A percentile compares a stretch with the other conserved stretches of the same genome.
Evolutionary conservation across 2,888 invertebrate genomes (phyloP).

Genomic region (Automeris io): DNA sequence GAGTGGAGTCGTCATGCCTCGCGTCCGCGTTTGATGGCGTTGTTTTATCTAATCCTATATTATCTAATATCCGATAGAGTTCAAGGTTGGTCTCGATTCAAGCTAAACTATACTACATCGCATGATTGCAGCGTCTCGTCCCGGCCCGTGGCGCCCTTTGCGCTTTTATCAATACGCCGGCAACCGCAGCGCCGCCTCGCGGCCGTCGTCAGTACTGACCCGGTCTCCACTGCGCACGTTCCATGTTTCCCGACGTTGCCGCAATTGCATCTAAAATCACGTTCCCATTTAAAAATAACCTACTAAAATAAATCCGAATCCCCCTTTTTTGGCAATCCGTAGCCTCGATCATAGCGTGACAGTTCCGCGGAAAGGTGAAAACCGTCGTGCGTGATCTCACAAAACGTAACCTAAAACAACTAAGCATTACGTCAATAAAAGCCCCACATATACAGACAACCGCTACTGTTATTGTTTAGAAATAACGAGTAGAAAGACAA

Average conservation of each 20-base stretch:
- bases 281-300: constrained; percentile 53
- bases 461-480: constrained; percentile 44
- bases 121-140: constrained; percentile 28
- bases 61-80: constrained; percentile 65
- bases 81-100: constrained; percentile 60
- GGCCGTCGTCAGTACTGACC: constrained; percentile 48
- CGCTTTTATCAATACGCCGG: constrained; percentile 66
- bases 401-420: constrained; percentile 32
- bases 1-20: constrained; percentile 14
- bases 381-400: constrained; percentile 22
- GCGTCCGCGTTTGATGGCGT: constrained; percentile 29
- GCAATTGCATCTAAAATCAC: constrained; percentile 49
- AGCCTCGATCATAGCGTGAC: constrained; percentile 20
- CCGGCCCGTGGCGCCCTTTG: constrained; percentile 46
- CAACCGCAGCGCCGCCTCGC: constrained; percentile 53
- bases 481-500: constrained; percentile 10
- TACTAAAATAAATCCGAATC: constrained; percentile 36
- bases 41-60: constrained; percentile 45
- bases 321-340: constrained; percentile 24
- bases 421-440: constrained; percentile 45
- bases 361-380: constrained; percentile 12
- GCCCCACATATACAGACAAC: constrained; percentile 15
- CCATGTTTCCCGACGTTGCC: constrained; percentile 52
- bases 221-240: constrained; percentile 64
- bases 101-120: constrained; percentile 35